A percentile compares a stretch with the other conserved stretches of the same genome.
Conservation (phyloP, 2,888 invertebrate genomes). For the Sicus ferrugineus region DNA sequence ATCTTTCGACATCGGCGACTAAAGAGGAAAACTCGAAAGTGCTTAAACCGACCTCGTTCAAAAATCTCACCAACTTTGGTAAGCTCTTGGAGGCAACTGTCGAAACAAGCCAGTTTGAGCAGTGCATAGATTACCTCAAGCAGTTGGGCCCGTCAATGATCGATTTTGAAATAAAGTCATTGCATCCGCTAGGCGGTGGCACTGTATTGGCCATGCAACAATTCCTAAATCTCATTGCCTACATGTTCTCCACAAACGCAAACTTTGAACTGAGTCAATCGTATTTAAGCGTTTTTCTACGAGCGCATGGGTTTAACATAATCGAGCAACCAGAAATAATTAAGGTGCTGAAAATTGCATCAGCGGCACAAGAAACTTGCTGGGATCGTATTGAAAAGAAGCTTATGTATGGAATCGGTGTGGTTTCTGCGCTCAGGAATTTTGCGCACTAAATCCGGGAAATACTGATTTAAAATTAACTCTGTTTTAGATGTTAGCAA, state of each 20-base stretch:
- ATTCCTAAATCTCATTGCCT: slow-evolving; percentile 78
- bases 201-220: slow-evolving; percentile 75
- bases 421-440: slow-evolving; percentile 78
- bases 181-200: slow-evolving; percentile 79
- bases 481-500: too few species aligned
- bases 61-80: slow-evolving; percentile 75
- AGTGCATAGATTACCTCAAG: slow-evolving; percentile 67
- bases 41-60: slow-evolving; percentile 68
- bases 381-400: slow-evolving; percentile 76
- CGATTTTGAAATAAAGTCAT: slow-evolving; percentile 84
- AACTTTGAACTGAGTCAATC: slow-evolving; percentile 92
- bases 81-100: slow-evolving; percentile 69
- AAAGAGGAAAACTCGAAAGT: slow-evolving; percentile 65
- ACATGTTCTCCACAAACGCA: slow-evolving; percentile 75
- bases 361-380: slow-evolving; percentile 68
- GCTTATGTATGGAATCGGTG: slow-evolving; percentile 77
- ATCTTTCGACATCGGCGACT: slow-evolving; percentile 66
- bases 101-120: slow-evolving; percentile 59
- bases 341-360: slow-evolving; percentile 68
- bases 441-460: slow-evolving; percentile 51
- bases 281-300: slow-evolving; percentile 87
- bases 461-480: too few species aligned
- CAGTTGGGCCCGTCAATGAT: slow-evolving; percentile 81
- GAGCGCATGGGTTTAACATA: slow-evolving; percentile 75
- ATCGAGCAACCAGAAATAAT: slow-evolving; percentile 68